These are phyloP conservation scores for Eleginops maclovinus DNA, from an alignment of 2,113 vertebrate species.

Conservation along the genomic window DNA sequence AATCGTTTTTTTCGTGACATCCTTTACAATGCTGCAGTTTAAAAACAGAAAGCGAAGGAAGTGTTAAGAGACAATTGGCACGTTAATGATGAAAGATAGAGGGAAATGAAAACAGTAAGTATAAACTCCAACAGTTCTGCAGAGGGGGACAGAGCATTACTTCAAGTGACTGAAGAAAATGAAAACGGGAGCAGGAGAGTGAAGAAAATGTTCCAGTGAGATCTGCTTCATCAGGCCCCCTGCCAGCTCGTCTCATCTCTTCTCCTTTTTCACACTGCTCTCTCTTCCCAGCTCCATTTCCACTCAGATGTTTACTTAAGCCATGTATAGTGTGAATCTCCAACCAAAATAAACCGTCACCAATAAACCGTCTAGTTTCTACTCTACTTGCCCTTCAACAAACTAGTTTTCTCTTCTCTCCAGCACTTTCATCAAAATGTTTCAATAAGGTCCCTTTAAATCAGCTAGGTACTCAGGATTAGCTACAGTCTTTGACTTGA, in stretches of 20 bases:
- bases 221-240: conserved; percentile 13
- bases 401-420: not conserved
- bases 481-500: not conserved
- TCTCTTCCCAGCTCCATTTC: conserved; percentile 31
- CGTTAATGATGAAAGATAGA: not conserved
- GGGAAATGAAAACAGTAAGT: not conserved
- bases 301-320: conserved; percentile 17
- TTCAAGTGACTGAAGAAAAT: conserved; percentile 59
- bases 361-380: conserved; percentile 12
- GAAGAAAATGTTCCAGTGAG: conserved; percentile 44
- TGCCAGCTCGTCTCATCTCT: conserved; percentile 19
- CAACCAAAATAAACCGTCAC: conserved; percentile 20
- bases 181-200: conserved; percentile 31
- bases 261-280: not conserved
- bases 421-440: not conserved
- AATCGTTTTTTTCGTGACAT: not conserved
- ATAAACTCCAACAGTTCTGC: conserved; percentile 12
- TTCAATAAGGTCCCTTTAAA: not conserved
- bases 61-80: not conserved
- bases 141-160: conserved; percentile 8
- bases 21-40: not conserved
- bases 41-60: conserved; percentile 7
- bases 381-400: not conserved
- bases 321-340: conserved; percentile 4
- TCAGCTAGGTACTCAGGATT: not conserved